Base-by-base conservation (phyloP, 2,888 invertebrate species). In the Hemithea aestivaria region DNA sequence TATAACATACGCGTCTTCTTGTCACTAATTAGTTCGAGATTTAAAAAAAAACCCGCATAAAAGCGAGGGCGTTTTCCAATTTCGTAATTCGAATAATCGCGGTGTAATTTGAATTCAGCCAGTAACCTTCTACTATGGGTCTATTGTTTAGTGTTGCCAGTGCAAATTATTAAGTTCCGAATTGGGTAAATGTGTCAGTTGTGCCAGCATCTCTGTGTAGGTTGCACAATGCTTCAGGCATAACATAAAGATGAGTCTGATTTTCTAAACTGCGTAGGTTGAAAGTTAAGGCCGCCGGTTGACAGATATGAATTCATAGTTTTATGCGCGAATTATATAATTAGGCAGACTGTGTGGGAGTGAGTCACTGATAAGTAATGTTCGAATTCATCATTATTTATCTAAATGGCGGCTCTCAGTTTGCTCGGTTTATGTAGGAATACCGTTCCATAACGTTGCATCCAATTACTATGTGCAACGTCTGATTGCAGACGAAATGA, bases 141-240 rank as follows among this genome's bases (percentile, higher is more conserved):
- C 74, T 58, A 79, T 77, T 79, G 79, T 82, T 75, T 71, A 73
- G 72, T 68, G 62, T 63, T 66, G 67, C 48, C 61, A 62, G 66
- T 61, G 60, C 63, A 71, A 78, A 76, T 81, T 69, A 78, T 79
- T 73, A 64, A 71, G 69, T 66, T 58, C 71, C 64, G 58, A 73
- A 77, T 73, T 73, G 63, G 74, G 76, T 76, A 77, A 79, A 78
- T 70, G 77, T 78, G 80, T 72, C 79, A 73, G 72, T 50, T 51
- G 62, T 64, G 51, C 40, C 50, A 53, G 59, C 57, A 62, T 53
- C 63, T 54, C 54, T 40, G 66, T 64, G 73, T 73, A 63, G 73
- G 72, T 74, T 78, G 73, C 72, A 62, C 69, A 78, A 73, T 54
- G 58, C 67, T 72, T 60, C 64, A 72, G 70, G 68, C 67, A 72